phyloP scores from a whole-genome alignment of 2,113 vertebrate genomes.

The Tautogolabrus adspersus region DNA sequence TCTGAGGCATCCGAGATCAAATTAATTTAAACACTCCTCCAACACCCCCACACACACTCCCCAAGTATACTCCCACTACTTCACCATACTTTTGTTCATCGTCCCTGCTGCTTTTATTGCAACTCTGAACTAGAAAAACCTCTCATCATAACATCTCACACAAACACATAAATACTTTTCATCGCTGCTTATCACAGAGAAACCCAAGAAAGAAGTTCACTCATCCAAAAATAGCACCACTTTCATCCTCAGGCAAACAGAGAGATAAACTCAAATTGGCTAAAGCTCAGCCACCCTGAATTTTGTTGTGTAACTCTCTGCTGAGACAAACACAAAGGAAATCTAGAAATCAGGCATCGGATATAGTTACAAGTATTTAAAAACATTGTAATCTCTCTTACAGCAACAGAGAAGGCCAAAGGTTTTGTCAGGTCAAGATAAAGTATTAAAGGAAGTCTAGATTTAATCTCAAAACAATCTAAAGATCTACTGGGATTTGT shows the following conservation, averaged over 20 bases:
- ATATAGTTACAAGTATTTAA: no score
- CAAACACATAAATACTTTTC: conserved; percentile 26
- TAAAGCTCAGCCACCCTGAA: conserved; percentile 35
- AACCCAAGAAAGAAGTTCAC: conserved; percentile 33
- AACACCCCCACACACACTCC: conserved; percentile 23
- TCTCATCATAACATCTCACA: conserved; percentile 38
- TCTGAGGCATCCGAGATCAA: conserved; percentile 71
- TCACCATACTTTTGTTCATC: conserved; percentile 17
- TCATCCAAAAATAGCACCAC: conserved; percentile 55
- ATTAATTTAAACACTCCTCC: conserved; percentile 78
- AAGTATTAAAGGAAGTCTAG: not conserved
- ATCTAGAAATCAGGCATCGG: not conserved
- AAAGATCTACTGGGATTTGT: conserved; percentile 4
- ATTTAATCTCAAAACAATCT: not conserved
- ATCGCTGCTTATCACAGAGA: conserved; percentile 18
- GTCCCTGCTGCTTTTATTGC: conserved; percentile 42
- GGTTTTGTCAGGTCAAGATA: conserved; percentile 1
- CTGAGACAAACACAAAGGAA: conserved; percentile 34
- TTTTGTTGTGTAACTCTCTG: conserved; percentile 41
- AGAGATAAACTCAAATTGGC: conserved; percentile 29
- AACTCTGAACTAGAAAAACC: conserved; percentile 52
- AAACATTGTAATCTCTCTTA: no score
- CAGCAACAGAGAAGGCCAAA: conserved; percentile 3
- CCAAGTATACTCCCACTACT: conserved; percentile 19
- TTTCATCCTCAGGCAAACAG: conserved; percentile 41